These are phyloP conservation scores for Herpailurus yagouaroundi DNA, from an alignment of 2,113 vertebrate genomes.

Conservation along the genomic window DNA sequence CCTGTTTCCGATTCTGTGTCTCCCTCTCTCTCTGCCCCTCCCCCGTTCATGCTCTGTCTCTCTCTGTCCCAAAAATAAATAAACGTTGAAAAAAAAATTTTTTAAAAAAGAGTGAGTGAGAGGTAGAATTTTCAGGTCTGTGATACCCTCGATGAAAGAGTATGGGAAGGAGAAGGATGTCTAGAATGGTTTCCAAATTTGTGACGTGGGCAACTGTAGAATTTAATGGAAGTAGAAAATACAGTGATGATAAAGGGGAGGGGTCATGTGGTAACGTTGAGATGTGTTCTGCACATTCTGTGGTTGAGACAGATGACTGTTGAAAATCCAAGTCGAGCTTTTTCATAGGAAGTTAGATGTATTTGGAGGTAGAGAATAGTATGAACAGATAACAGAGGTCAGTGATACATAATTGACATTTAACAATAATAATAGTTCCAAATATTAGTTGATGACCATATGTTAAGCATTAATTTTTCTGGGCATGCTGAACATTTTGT, in stretches of 20 bases:
- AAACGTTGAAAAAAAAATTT: too few species aligned
- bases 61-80: too few species aligned
- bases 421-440: not conserved
- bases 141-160: not conserved
- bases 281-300: not conserved
- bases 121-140: not conserved
- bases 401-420: not conserved
- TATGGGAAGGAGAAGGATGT: not conserved
- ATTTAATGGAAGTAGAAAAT: conserved; percentile 25
- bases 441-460: not conserved
- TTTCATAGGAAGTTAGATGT: not conserved
- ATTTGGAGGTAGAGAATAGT: not conserved
- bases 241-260: not conserved
- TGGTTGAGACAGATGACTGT: not conserved
- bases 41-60: too few species aligned
- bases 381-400: not conserved
- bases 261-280: not conserved
- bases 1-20: too few species aligned
- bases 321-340: not conserved
- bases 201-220: not conserved
- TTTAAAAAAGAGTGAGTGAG: not conserved
- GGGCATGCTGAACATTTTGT: not conserved
- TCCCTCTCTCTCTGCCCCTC: too few species aligned
- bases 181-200: not conserved
- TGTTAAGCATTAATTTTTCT: conserved; percentile 6